Conservation (phyloP, 2,888 invertebrate genomes). For the Sesamia inferens region DNA sequence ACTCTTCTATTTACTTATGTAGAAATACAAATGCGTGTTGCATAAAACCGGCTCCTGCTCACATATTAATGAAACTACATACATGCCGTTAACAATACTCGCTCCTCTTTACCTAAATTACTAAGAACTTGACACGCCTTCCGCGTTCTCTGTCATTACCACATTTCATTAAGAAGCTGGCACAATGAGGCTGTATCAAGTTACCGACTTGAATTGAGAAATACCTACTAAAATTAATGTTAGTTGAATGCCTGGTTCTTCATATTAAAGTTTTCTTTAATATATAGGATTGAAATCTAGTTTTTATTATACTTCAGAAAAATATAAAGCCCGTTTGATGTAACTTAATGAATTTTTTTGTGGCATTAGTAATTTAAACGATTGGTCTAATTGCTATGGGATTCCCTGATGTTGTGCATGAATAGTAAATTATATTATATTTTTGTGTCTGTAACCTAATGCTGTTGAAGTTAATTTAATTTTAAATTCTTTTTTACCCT, state of each 20-base stretch:
- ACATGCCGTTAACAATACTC: slow-evolving; percentile 34
- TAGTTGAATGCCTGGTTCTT: background rate
- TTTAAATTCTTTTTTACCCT: too few relatives aligned
- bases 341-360: background rate
- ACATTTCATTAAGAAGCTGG: slow-evolving; percentile 38
- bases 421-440: too few relatives aligned
- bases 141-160: slow-evolving; percentile 43
- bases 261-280: too few relatives aligned
- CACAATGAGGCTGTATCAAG: slow-evolving; percentile 7
- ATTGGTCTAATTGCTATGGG: background rate
- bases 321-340: background rate
- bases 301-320: background rate
- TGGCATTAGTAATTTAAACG: background rate
- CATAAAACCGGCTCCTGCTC: slow-evolving; percentile 18
- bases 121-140: slow-evolving; percentile 36
- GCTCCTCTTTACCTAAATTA: slow-evolving; percentile 37
- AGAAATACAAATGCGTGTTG: slow-evolving; percentile 15
- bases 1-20: background rate
- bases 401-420: too few relatives aligned
- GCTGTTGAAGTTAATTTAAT: too few relatives aligned
- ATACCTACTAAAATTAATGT: background rate
- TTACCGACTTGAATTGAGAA: slow-evolving; percentile 16
- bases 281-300: background rate
- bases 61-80: slow-evolving; percentile 41
- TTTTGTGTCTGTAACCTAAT: too few relatives aligned